phyloP scores from a whole-genome alignment of 2,113 vertebrate genomes.

The Butorides virescens region DNA sequence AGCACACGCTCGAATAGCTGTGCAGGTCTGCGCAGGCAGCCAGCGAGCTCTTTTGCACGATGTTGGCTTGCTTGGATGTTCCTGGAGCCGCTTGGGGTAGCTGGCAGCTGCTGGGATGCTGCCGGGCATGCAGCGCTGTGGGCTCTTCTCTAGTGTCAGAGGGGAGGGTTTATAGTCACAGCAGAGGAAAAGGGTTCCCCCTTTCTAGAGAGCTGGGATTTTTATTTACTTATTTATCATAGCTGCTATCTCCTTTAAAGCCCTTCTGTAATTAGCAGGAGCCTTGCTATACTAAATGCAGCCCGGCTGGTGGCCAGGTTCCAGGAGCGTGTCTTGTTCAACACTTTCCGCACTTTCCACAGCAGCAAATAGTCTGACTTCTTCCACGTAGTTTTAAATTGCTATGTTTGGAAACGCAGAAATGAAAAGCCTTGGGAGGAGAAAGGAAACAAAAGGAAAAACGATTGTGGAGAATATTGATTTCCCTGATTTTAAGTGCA shows the following conservation, averaged over 20 bases:
- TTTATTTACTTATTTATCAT: background rate
- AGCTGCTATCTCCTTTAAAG: background rate
- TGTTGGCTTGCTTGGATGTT: fast-evolving
- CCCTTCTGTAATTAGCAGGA: background rate
- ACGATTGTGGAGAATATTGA: fast-evolving
- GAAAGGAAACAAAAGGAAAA: background rate
- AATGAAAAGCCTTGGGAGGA: background rate
- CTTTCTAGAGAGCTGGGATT: background rate
- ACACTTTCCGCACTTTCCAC: background rate
- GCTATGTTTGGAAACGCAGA: background rate
- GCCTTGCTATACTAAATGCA: background rate
- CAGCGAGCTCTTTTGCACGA: background rate
- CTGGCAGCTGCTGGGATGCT: background rate
- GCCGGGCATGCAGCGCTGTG: background rate
- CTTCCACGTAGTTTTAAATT: background rate
- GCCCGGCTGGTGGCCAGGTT: background rate
- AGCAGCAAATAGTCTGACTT: fast-evolving
- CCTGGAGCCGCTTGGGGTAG: background rate
- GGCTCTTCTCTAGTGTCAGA: background rate
- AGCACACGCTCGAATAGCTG: background rate
- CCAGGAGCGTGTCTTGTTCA: background rate
- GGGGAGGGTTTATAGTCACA: background rate
- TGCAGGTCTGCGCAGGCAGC: slow-evolving; percentile 17
- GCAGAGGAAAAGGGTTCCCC: background rate
- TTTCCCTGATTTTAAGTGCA: background rate